phyloP scores from a whole-genome alignment of 2,113 vertebrate species.

The Glaucidium brasilianum region DNA sequence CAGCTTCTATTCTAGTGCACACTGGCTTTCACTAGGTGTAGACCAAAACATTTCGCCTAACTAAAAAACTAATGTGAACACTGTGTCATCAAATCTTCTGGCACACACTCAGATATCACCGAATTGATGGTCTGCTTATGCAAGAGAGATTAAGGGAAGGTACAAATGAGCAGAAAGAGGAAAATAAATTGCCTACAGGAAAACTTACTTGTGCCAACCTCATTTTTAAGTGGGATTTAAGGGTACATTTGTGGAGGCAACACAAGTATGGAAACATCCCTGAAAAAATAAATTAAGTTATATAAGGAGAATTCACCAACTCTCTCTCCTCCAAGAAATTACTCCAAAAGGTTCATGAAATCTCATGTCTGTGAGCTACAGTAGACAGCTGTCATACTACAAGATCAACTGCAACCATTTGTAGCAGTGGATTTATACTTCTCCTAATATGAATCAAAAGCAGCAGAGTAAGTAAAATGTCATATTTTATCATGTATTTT shows the following conservation, averaged over 20 bases:
- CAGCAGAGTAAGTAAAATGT: not conserved
- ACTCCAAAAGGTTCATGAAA: not conserved
- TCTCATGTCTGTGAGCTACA: not conserved
- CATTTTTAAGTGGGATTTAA: constrained; percentile 35
- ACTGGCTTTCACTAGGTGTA: not conserved
- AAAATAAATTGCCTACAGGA: constrained; percentile 30
- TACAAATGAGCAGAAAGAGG: not conserved
- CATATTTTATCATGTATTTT: constrained; percentile 8
- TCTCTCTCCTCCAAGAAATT: not conserved
- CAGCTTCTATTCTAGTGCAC: not conserved
- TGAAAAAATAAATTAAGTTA: constrained; percentile 16
- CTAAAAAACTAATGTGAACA: not conserved
- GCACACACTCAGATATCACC: not conserved
- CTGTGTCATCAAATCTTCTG: constrained; percentile 10
- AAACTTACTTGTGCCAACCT: not conserved
- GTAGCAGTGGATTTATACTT: constrained; percentile 34
- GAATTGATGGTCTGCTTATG: constrained; percentile 19
- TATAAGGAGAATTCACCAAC: not conserved
- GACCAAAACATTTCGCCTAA: not conserved
- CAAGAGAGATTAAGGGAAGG: constrained; percentile 44
- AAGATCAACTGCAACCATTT: not conserved
- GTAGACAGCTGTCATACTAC: not conserved
- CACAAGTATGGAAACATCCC: not conserved
- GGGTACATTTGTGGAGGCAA: not conserved
- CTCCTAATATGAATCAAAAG: not conserved